phyloP scores from a whole-genome alignment of 2,888 invertebrate genomes.

The Leptinotarsa tumamoca region DNA sequence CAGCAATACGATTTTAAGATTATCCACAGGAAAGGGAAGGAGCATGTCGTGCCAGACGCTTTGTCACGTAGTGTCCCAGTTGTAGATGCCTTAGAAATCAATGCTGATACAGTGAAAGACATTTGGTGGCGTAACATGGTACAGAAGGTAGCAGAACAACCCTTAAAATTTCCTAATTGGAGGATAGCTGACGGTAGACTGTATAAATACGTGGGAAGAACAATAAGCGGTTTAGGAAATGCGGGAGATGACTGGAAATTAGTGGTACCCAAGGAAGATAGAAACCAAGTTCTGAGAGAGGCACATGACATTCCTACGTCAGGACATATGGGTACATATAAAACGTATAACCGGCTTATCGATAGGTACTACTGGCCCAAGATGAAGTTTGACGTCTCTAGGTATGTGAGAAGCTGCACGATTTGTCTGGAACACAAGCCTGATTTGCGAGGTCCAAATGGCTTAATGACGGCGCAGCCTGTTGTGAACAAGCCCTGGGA shows the following conservation, averaged over 20 bases:
- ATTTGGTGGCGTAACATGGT: too few species aligned
- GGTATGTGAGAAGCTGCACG: too few species aligned
- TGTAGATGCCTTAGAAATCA: neutral
- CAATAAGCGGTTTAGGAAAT: neutral
- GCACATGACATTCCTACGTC: constrained; percentile 18
- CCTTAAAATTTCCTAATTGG: constrained; percentile 17
- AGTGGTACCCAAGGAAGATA: neutral
- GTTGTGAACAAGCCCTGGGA: too few species aligned
- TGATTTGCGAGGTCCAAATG: too few species aligned
- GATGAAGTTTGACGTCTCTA: constrained; percentile 16
- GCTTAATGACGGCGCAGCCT: too few species aligned
- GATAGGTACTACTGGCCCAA: constrained; percentile 34
- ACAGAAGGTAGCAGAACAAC: neutral
- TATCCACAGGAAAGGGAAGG: constrained; percentile 35
- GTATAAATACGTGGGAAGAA: neutral
- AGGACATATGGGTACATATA: constrained; percentile 14
- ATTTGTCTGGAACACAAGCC: too few species aligned
- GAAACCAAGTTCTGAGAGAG: neutral
- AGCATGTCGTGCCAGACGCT: constrained; percentile 34
- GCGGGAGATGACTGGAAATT: constrained; percentile 12
- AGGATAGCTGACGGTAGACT: constrained; percentile 7
- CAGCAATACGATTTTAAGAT: constrained; percentile 35
- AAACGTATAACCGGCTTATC: constrained; percentile 23
- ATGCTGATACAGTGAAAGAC: too few species aligned
- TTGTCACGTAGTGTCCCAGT: constrained; percentile 22